Evolutionary conservation across 92 coral and sea anemone species (phyloP), one percentile per base, ranked within the genome.

Genomic region (Phymanthus crucifer): DNA sequence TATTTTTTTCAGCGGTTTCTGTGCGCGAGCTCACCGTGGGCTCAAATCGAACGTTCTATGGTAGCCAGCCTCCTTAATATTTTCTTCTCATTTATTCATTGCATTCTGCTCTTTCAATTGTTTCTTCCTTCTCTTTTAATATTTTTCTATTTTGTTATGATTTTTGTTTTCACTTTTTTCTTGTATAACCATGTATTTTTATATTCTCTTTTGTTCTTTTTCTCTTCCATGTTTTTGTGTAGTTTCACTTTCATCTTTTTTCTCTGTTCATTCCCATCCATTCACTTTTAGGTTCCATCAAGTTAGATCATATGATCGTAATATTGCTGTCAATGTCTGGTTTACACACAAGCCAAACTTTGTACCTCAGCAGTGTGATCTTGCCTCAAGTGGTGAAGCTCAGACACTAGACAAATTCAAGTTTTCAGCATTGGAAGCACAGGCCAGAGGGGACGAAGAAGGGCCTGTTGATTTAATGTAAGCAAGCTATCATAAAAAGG

Each of bases 311-410:
- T 86, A 83, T 80, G 95, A 93, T 78, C 93, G 98, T 31, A 95
- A 95, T 85, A 93, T 95, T 74, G 98, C 98, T 11, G 97, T 95
- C 69, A 95, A 95, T 72, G 93, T 95, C 31, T 95, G 98, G 98
- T 95, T 89, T 87, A 86, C 71, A 33, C 98, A 95, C 89, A 77
- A 78, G 43, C 54, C 79, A 18, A 67, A 73, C 40, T 95, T 88
- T 66, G 75, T 92, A 23, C 98, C 98, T 0, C 71, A 82, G 35
- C 83, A 92, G 32, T 95, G 98, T 68, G 87, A 88, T 37, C 87
- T 88, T 85, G 90, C 85, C 36, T 81, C 85, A 17, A 89, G 85
- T 19, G 83, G 87, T 65, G 80, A 61, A 24, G 66, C 78, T 12
- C 71, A 61, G 2, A 92, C 98, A 5, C 64, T 95, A 71, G 95